Evolutionary conservation across 2,797 vertebrate species (phyloP), one percentile per base, ranked within the genome.

Genomic region (Brachymystax lenok): DNA sequence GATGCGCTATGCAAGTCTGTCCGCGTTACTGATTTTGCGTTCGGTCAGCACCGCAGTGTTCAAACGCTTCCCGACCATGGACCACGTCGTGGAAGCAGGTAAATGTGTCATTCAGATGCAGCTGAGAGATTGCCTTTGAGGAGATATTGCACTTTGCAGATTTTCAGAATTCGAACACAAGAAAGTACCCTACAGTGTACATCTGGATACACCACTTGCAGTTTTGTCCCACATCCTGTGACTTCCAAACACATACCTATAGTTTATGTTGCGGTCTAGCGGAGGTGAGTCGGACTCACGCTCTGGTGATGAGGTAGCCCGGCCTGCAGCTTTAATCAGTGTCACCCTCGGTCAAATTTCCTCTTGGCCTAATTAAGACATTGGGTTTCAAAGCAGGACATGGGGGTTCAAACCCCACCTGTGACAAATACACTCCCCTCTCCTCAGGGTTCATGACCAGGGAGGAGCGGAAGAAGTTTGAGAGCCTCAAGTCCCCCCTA

Each of bases 401-500:
- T n/a, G 7, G 56, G 56, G 7, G 56, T 59, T 59, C 56, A 3
- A 19, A 56, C 19, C 54, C 1, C 17, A 27, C 24, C 63, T 28
- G 3, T 66, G 63, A 66, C 12, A 21, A 28, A 5, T 52, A 2
- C 50, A 16, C 6, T n/a, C 56, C 56, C 54, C 56, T 59, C 7
- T 75, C 21, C 73, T 21, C 89, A 99, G 97, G 97, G 64, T 98
- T 99, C 83, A 98, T 98, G 97, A 97, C 96, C 0, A 93, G 96
- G 30, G 96, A 95, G 52, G 97, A 99, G 50, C 93, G 96, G 19
- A 98, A 97, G 88, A 96, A 96, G 76, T 97, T 95, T 0, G 97
- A 99, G 77, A 93, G 94, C 75, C 92, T 99, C 56, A 96, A 93
- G 74, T 97, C 96, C 0, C 0, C 94, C 96, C 4, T 97, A 98